Base-by-base conservation (phyloP, 2,888 invertebrate genomes). In the Lacanobia wlatinum region DNA sequence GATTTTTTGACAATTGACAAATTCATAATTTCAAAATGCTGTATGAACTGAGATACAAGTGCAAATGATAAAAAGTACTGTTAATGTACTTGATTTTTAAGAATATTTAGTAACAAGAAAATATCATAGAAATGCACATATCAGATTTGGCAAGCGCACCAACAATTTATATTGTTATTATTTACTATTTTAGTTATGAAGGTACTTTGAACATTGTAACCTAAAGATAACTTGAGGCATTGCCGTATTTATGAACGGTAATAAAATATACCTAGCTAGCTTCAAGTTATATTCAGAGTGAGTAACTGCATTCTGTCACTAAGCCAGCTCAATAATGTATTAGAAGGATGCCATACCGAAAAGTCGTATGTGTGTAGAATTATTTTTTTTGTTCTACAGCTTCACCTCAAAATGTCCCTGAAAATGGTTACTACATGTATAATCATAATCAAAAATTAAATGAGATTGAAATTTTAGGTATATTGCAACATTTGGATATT, bases 401-500 rank as follows among this genome's bases (percentile, higher is more conserved):
- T 23, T 7, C 10, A 50, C 5, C 10, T 40, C 50, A 43, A 59
- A 16, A 28, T 6, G 0, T 56, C 18, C 40, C 7, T 1, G 0
- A 12, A 46, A 18, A 38, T 18, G 4, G 48, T 21, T 46, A 23
- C 10, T 43, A 46, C 6, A 16, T 28, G 28, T 28, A 28, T 28
- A 28, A 28, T 28, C 28, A 3, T 28, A 56, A 56, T 16, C 40
- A 40, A 14, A 6, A 56, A 64, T 34, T 23, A 28, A 28, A 53
- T 7, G 6, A 14, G 55, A 21, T 38, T n/a, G 12, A 43, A 66
- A 43, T n/a, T 48, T 6, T 52, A 14, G 14, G 14, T 6, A 14
- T 50, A 59, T 77, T 80, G 50, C 76, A 55, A 28, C 4, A 67
- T 67, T 75, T 38, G 0, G 12, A 55, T 59, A 53, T 53, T 48